Evolutionary conservation across 2,797 vertebrate genomes (phyloP).

Genomic region (Furcifer pardalis): DNA sequence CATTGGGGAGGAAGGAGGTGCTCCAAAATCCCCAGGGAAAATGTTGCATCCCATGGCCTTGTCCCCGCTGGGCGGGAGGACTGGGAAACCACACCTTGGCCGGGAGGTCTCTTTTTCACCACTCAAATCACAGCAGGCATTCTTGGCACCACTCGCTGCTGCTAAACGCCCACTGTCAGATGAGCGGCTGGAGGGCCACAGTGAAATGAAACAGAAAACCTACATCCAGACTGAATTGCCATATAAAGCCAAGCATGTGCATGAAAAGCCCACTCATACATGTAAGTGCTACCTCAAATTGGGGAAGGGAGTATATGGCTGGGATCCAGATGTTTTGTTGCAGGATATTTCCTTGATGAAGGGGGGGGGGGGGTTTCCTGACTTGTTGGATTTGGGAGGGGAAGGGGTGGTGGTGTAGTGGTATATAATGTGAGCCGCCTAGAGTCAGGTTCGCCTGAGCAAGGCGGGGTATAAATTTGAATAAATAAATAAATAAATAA

Average conservation of each 20-base stretch:
- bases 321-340: neutral
- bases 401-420: neutral
- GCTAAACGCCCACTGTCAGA: slow-evolving; percentile 81
- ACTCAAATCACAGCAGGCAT: slow-evolving; percentile 70
- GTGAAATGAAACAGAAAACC: slow-evolving; percentile 77
- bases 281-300: slow-evolving; percentile 75
- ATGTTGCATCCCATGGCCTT: slow-evolving; percentile 66
- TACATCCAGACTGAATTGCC: slow-evolving; percentile 87
- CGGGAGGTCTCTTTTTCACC: slow-evolving; percentile 77
- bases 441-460: too few species aligned
- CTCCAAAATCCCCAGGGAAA: slow-evolving; percentile 70
- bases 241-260: slow-evolving; percentile 86
- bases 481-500: too few species aligned
- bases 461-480: too few species aligned
- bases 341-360: neutral
- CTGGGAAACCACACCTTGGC: slow-evolving; percentile 64
- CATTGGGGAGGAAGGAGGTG: slow-evolving; percentile 72
- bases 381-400: neutral
- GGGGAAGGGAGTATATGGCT: neutral
- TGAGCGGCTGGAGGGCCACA: slow-evolving; percentile 68
- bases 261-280: slow-evolving; percentile 83
- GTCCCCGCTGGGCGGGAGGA: slow-evolving; percentile 62
- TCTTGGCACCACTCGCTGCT: slow-evolving; percentile 68
- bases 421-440: too few species aligned
- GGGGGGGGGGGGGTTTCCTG: neutral